These are phyloP conservation scores for Tinamus major DNA, from an alignment of 2,797 vertebrate species.

Conservation along the genomic window DNA sequence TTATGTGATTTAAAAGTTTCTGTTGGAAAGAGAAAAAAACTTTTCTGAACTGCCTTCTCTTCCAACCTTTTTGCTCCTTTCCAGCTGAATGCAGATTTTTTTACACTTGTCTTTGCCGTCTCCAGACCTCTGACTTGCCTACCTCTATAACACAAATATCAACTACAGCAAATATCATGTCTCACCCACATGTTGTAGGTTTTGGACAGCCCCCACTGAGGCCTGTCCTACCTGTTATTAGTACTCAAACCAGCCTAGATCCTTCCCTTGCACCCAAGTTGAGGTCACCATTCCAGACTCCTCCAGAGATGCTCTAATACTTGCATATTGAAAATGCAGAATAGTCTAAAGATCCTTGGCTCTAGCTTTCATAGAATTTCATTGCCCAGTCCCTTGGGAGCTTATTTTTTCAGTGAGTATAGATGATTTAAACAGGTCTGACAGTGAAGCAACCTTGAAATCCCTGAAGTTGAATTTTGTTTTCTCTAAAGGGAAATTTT, in stretches of 20 bases:
- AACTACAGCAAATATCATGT: background rate
- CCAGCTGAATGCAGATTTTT: background rate
- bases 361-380: background rate
- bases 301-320: background rate
- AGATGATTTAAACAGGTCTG: slow-evolving; percentile 45
- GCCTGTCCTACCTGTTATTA: background rate
- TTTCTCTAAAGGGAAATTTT: background rate
- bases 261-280: background rate
- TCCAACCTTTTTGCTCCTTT: background rate
- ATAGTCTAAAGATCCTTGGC: background rate
- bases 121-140: background rate
- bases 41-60: background rate
- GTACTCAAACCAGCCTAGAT: background rate
- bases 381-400: slow-evolving; percentile 32
- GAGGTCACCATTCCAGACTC: background rate
- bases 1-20: background rate
- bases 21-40: background rate
- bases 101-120: background rate
- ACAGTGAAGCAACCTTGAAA: slow-evolving; percentile 12
- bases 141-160: background rate
- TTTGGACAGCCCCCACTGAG: background rate
- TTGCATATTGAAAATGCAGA: background rate
- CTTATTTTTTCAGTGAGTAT: slow-evolving; percentile 23
- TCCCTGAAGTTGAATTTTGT: slow-evolving; percentile 18
- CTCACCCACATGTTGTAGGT: background rate